These are phyloP conservation scores for Drosophila birchii DNA, from an alignment of 2,888 invertebrate genomes.

Conservation along the genomic window DNA sequence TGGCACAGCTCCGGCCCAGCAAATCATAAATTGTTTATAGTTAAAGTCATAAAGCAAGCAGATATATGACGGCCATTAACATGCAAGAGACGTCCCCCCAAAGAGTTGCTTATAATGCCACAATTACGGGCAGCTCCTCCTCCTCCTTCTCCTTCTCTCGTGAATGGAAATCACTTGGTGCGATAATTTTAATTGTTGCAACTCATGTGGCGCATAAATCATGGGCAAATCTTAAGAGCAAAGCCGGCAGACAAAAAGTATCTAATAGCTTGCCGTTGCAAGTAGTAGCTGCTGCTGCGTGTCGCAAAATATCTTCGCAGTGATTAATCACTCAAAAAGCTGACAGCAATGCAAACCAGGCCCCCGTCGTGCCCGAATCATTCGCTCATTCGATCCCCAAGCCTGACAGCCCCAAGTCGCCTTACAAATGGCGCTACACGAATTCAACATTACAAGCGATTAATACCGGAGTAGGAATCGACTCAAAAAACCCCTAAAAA, in stretches of 20 bases:
- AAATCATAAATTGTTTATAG: constrained; percentile 74
- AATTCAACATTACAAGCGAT: constrained; percentile 72
- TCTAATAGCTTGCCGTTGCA: constrained; percentile 73
- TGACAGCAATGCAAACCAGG: constrained; percentile 54
- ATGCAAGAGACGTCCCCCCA: constrained; percentile 34
- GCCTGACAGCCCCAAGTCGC: constrained; percentile 51
- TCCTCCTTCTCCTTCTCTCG: not conserved
- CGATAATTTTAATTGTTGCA: constrained; percentile 74
- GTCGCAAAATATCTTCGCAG: constrained; percentile 63
- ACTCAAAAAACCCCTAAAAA: constrained; percentile 1
- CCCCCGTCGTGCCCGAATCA: not conserved
- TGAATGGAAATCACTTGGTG: constrained; percentile 27
- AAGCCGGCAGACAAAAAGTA: constrained; percentile 66
- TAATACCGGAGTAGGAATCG: constrained; percentile 21
- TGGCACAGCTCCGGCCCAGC: constrained; percentile 21
- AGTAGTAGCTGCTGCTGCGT: constrained; percentile 64
- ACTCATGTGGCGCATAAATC: constrained; percentile 68
- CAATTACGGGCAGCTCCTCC: constrained; percentile 52
- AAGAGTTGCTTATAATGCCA: constrained; percentile 37
- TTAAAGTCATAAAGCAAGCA: constrained; percentile 67
- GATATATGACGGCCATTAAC: constrained; percentile 71
- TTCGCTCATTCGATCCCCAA: constrained; percentile 16
- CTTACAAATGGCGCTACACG: constrained; percentile 78
- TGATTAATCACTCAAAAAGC: constrained; percentile 76
- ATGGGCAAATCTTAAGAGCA: constrained; percentile 71